Evolutionary conservation across 2,113 vertebrate genomes (phyloP).

Genomic region (Hymenochirus boettgeri): DNA sequence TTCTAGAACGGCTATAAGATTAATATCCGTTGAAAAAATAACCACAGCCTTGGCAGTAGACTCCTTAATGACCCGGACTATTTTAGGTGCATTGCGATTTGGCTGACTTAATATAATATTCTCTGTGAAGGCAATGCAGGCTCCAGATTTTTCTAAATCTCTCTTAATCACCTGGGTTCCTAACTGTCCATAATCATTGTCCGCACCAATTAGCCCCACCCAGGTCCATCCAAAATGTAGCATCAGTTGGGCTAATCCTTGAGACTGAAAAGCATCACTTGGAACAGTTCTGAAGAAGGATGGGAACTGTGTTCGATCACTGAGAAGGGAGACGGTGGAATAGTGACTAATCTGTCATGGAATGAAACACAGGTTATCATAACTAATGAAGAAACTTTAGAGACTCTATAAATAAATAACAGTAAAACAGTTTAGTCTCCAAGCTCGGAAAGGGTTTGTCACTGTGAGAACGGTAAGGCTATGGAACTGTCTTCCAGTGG

Average conservation of each 20-base stretch:
- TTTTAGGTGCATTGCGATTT: conserved; percentile 39
- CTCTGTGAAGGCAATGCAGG: conserved; percentile 49
- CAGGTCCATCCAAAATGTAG: conserved; percentile 25
- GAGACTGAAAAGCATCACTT: conserved; percentile 12
- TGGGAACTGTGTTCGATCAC: conserved; percentile 13
- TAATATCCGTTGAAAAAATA: conserved; percentile 48
- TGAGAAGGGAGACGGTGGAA: conserved; percentile 10
- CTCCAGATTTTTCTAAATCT: conserved; percentile 42
- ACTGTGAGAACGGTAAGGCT: too few species aligned
- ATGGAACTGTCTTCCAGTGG: too few species aligned
- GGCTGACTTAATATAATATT: conserved; percentile 46
- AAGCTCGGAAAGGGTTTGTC: too few species aligned
- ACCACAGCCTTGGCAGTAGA: conserved; percentile 48
- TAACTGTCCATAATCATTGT: conserved; percentile 47
- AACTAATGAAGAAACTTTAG: too few species aligned
- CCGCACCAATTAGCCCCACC: conserved; percentile 44
- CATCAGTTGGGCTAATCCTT: conserved; percentile 5
- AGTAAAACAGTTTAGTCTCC: too few species aligned
- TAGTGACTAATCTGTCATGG: conserved; percentile 10
- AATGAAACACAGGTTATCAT: too few species aligned
- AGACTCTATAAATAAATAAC: too few species aligned
- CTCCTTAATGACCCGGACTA: conserved; percentile 43
- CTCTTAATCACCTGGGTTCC: conserved; percentile 48
- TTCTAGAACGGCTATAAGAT: conserved; percentile 49
- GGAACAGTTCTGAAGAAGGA: conserved; percentile 22